A percentile compares a stretch with the other conserved stretches of the same genome.
phyloP scores from a whole-genome alignment of 2,888 invertebrate genomes.

The Nemotelus nigrinus region DNA sequence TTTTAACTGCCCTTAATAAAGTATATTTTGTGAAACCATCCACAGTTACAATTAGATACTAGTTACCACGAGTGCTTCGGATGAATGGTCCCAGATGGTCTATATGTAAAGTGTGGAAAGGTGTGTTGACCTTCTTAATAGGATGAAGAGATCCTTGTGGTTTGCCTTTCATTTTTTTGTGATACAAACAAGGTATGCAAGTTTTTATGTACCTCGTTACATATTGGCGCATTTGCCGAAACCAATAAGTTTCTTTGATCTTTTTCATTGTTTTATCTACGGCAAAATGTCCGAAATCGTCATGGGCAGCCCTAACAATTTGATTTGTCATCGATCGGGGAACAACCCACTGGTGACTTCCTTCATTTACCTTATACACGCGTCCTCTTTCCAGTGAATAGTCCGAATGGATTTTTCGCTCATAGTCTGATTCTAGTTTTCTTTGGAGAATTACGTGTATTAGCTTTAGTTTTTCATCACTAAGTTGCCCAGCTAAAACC shows the following conservation, averaged over 20 bases:
- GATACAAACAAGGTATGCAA: constrained; percentile 53
- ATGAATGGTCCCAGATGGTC: constrained; percentile 22
- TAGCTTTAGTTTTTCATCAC: neutral
- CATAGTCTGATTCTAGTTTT: neutral
- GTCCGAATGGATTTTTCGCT: constrained; percentile 1
- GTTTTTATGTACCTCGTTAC: constrained; percentile 57
- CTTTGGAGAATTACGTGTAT: neutral
- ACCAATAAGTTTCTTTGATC: constrained; percentile 59
- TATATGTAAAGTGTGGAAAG: neutral
- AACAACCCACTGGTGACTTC: constrained; percentile 47
- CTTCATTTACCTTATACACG: constrained; percentile 45
- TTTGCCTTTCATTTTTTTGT: constrained; percentile 48
- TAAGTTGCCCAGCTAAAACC: constrained; percentile 26
- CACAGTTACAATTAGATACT: neutral
- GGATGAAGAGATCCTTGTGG: constrained; percentile 54
- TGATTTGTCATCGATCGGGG: constrained; percentile 41
- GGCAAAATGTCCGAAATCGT: constrained; percentile 50
- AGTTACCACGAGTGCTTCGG: constrained; percentile 1
- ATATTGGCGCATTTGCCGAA: constrained; percentile 59
- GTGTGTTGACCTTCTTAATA: constrained; percentile 20
- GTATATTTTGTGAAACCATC: neutral
- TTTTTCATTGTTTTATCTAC: constrained; percentile 53
- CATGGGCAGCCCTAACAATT: constrained; percentile 45
- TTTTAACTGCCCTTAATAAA: neutral
- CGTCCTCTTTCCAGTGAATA: constrained; percentile 46